Evolutionary conservation across 1,140 invertebrate species (phyloP), one percentile per base, ranked within the genome.

Genomic region (Drosophila kohkoa): DNA sequence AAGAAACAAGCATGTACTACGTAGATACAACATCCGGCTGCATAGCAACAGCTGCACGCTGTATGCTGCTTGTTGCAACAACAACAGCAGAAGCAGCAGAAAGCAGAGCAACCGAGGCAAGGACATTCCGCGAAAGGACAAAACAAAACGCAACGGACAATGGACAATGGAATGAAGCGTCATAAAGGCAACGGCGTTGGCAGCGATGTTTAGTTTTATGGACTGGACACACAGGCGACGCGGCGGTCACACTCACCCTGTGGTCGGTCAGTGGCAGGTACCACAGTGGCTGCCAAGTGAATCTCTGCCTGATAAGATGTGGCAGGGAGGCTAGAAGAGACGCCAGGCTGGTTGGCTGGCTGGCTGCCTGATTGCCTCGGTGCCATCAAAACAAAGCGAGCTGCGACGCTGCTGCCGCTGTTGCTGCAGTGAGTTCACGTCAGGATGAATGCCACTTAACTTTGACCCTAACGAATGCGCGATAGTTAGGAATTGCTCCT

Each of bases 391-490:
- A 82, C 72, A 80, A 87, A 88, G 69, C 83, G 71, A 41, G n/a
- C 51, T 52, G 30, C 49, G 20, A 25, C 20, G 4, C 30, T 15
- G 54, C 35, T 32, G 13, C 11, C 38, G 10, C 10, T 41, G 38
- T 41, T 10, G n/a, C 43, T 1, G n/a, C 43, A 41, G 20, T 13
- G 28, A 46, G 55, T 51, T 49, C 55, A 52, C 59, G 60, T 35
- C 49, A 66, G 60, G 65, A 68, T 87, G 82, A 57, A 77, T 77
- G 80, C 67, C 83, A 87, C 81, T 83, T 83, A 87, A 72, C 83
- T 83, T 83, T 88, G 83, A 71, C 83, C 80, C 83, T 75, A 87
- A 89, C 83, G 83, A 88, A 83, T 67, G 67, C 74, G 77, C 70
- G 65, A 80, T 89, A 81, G 83, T 74, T 78, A 68, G 66, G 60